Evolutionary conservation across 2,888 invertebrate genomes (phyloP).

Genomic region (Caenorhabditis auriculariae): DNA sequence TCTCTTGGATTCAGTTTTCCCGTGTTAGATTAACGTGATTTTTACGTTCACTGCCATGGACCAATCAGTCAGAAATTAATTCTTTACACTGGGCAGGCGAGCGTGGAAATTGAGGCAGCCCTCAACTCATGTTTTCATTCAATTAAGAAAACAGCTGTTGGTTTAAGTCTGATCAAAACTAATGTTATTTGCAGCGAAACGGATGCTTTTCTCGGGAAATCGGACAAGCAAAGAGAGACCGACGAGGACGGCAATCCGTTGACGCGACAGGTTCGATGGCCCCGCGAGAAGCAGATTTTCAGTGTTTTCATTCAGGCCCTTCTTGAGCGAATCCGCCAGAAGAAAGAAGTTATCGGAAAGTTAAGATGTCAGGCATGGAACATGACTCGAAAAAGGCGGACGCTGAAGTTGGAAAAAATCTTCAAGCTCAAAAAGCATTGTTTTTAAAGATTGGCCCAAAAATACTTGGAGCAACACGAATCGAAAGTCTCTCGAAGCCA

Average conservation of each 20-base stretch:
- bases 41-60: too few species aligned
- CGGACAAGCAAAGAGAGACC: conserved; percentile 49
- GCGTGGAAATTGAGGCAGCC: too few species aligned
- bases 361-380: conserved; percentile 64
- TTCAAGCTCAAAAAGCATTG: background rate
- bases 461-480: conserved; percentile 64
- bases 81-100: too few species aligned
- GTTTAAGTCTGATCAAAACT: too few species aligned
- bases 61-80: too few species aligned
- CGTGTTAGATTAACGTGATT: too few species aligned
- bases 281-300: background rate
- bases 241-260: conserved; percentile 61
- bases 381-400: conserved; percentile 64
- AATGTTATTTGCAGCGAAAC: conserved; percentile 59
- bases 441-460: conserved; percentile 63
- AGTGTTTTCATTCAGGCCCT: conserved; percentile 37
- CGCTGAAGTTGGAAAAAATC: conserved; percentile 47
- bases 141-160: too few species aligned
- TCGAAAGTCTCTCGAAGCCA: conserved; percentile 63
- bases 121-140: too few species aligned
- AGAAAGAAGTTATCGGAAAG: conserved; percentile 65
- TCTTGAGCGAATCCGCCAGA: conserved; percentile 64
- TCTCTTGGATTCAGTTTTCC: too few species aligned
- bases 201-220: conserved; percentile 49
- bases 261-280: conserved; percentile 48